A percentile compares a stretch with the other conserved stretches of the same genome.
Conservation (phyloP, 2,797 vertebrate species). For the Pipistrellus pygmaeus region DNA sequence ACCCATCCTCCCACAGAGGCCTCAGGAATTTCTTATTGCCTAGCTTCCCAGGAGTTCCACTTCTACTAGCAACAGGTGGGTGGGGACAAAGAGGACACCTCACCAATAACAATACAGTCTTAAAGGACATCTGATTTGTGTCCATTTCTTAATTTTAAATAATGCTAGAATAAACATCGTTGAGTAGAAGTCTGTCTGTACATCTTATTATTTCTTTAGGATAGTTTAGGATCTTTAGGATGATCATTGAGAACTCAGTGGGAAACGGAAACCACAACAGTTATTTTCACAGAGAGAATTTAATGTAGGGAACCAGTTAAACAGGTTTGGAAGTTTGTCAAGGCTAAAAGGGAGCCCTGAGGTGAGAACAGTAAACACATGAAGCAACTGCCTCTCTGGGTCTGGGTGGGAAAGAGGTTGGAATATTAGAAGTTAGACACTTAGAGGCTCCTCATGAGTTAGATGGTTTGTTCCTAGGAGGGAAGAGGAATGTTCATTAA, state of each 20-base stretch:
- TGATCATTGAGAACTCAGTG: neutral
- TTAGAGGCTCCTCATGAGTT: neutral
- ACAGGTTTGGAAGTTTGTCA: neutral
- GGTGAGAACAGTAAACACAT: neutral
- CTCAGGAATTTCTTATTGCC: neutral
- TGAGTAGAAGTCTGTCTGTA: constrained; percentile 2
- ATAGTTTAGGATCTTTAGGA: neutral
- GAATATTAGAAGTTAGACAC: neutral
- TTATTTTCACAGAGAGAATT: constrained; percentile 47
- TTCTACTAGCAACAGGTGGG: neutral
- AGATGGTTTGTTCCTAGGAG: constrained; percentile 61
- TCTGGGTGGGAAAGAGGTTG: neutral
- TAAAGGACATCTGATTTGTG: constrained; percentile 9
- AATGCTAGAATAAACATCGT: neutral
- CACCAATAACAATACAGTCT: neutral
- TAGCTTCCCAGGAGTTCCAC: neutral
- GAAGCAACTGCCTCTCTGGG: neutral
- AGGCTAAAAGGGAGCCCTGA: neutral
- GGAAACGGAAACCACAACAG: neutral
- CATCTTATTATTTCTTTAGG: neutral
- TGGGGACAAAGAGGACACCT: neutral
- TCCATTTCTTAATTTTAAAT: neutral
- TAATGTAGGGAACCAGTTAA: constrained; percentile 19
- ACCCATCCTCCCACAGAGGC: neutral
- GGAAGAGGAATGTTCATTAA: constrained; percentile 71